Percentiles rank a stretch among this genome's conserved stretches.
phyloP scores from a whole-genome alignment of 1,140 invertebrate genomes.

The Lordiphosa collinella region DNA sequence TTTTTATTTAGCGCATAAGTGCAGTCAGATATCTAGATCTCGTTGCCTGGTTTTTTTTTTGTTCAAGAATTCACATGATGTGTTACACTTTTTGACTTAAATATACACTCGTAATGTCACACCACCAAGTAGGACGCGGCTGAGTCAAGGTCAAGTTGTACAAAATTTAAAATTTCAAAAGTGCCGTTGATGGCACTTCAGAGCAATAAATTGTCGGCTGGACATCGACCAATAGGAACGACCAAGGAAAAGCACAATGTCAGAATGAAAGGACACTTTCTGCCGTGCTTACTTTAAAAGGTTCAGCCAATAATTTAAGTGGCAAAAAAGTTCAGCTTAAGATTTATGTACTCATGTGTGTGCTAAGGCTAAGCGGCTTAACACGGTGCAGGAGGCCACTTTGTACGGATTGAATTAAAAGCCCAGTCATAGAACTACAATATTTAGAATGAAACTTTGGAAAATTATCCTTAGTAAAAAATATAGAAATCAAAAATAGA shows the following conservation, averaged over 20 bases:
- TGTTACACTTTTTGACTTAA: slow-evolving; percentile 23
- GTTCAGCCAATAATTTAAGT: slow-evolving; percentile 1
- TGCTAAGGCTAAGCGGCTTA: too few relatives aligned
- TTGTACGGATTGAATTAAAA: too few relatives aligned
- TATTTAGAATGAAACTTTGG: too few relatives aligned
- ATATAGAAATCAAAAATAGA: too few relatives aligned
- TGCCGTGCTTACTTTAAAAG: slow-evolving; percentile 2
- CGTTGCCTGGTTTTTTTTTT: slow-evolving; percentile 11
- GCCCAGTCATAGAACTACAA: too few relatives aligned
- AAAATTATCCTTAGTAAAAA: too few relatives aligned
- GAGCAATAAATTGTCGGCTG: not conserved
- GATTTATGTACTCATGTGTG: not conserved
- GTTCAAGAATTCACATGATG: slow-evolving; percentile 22
- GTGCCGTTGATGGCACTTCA: not conserved
- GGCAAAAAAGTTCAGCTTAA: not conserved
- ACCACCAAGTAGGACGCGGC: slow-evolving; percentile 27
- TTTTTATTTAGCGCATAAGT: slow-evolving; percentile 75
- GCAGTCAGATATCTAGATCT: slow-evolving; percentile 18
- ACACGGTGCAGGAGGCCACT: too few relatives aligned
- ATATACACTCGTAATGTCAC: not conserved
- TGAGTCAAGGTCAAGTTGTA: slow-evolving; percentile 25
- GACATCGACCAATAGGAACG: slow-evolving; percentile 2
- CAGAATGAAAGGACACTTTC: not conserved
- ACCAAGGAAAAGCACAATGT: slow-evolving; percentile 9
- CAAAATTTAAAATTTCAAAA: slow-evolving; percentile 2